Conservation (phyloP, 1,140 invertebrate genomes). For the Bombus superbus region DNA sequence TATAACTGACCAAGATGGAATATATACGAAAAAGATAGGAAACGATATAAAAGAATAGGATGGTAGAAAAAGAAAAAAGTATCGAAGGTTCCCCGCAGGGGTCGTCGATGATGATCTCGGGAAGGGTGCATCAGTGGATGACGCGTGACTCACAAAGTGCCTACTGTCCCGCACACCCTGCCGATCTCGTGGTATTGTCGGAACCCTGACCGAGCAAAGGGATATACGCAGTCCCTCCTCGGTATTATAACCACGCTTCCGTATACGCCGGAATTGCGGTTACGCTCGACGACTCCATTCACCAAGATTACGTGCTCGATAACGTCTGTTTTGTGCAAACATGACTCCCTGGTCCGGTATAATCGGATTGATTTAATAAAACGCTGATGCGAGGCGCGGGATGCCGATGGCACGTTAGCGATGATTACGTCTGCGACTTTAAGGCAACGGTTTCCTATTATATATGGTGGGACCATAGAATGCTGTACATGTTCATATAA, state of each 20-base stretch:
- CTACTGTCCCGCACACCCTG: conserved; percentile 63
- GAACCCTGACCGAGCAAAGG: background rate
- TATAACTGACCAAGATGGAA: background rate
- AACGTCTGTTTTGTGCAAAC: conserved; percentile 69
- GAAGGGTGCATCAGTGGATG: conserved; percentile 49
- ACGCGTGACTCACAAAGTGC: conserved; percentile 68
- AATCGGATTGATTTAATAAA: conserved; percentile 70
- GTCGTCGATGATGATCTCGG: conserved; percentile 61
- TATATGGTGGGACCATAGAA: background rate
- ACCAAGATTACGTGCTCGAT: conserved; percentile 68
- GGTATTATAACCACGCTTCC: conserved; percentile 59
- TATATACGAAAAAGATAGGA: background rate
- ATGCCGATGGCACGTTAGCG: background rate
- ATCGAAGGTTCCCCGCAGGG: conserved; percentile 49
- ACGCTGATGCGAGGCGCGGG: background rate
- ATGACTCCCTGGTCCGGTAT: conserved; percentile 39
- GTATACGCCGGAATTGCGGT: conserved; percentile 66
- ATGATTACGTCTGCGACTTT: background rate
- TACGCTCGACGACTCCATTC: conserved; percentile 66
- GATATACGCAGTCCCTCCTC: background rate
- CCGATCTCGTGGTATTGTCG: conserved; percentile 53
- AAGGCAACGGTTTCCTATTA: background rate
- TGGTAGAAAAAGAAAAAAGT: conserved; percentile 7
- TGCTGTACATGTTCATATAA: too few relatives aligned
- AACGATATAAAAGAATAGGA: background rate